Conservation (phyloP, 23 tunicate genomes). For the Halocynthia aurantium region DNA sequence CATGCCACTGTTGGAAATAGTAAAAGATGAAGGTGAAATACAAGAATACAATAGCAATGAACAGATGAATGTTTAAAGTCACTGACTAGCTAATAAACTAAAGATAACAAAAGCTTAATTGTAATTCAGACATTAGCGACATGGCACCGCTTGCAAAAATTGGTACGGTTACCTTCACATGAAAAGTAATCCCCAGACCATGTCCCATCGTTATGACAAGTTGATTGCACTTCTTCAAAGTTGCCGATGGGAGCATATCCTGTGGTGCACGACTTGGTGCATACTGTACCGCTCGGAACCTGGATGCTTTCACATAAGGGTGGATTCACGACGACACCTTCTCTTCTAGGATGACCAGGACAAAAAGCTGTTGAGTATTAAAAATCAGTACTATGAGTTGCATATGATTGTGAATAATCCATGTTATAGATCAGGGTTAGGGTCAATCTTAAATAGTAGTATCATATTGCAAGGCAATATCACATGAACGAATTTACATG, state of each 20-base stretch:
- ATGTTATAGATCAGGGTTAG: no score
- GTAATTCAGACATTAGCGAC: no score
- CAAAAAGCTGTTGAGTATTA: conserved; percentile 5
- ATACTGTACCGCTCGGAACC: neutral
- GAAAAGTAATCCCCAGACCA: neutral
- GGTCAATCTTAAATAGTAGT: no score
- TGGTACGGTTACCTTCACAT: neutral
- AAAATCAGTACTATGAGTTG: neutral
- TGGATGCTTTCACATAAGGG: neutral
- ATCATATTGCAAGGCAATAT: no score
- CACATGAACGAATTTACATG: no score
- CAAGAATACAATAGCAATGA: no score
- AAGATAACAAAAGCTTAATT: no score
- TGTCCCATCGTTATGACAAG: conserved; percentile 9
- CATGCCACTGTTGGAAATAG: conserved; percentile 10
- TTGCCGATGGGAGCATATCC: conserved; percentile 7
- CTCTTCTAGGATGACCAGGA: neutral
- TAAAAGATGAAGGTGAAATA: no score
- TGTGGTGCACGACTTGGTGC: neutral
- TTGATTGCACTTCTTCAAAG: neutral
- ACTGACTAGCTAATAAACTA: no score
- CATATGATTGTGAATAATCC: no score
- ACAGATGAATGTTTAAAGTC: no score
- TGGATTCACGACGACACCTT: neutral
- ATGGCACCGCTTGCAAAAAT: no score